A percentile compares a stretch with the other conserved stretches of the same genome.
phyloP scores from a whole-genome alignment of 2,113 vertebrate species.

The Notarius lentiginosus region DNA sequence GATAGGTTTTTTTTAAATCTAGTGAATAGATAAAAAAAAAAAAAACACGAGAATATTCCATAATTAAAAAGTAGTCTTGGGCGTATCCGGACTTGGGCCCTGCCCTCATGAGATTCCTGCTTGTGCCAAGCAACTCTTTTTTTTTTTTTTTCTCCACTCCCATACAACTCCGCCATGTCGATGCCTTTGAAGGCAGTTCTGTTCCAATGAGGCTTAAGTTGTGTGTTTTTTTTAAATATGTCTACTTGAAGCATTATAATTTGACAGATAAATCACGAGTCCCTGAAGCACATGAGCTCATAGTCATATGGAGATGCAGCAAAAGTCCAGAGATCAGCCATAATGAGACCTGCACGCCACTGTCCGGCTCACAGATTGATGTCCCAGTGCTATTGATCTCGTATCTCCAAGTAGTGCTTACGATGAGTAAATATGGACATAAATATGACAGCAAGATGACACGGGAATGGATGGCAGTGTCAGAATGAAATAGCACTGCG shows the following conservation, averaged over 20 bases:
- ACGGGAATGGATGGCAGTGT: slow-evolving; percentile 34
- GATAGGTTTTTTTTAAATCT: background rate
- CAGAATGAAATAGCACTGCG: slow-evolving; percentile 14
- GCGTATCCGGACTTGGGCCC: background rate
- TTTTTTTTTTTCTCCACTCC: background rate
- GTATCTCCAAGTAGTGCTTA: slow-evolving; percentile 39
- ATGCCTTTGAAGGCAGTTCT: background rate
- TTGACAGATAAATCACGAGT: slow-evolving; percentile 42
- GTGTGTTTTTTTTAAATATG: background rate
- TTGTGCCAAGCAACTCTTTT: background rate
- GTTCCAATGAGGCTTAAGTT: slow-evolving; percentile 9
- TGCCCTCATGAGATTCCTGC: background rate
- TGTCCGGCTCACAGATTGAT: slow-evolving; percentile 40
- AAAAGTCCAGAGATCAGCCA: slow-evolving; percentile 22
- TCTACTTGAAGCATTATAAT: slow-evolving; percentile 11
- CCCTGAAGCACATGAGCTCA: background rate
- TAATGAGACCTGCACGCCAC: slow-evolving; percentile 21
- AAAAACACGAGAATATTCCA: background rate
- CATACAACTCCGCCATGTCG: background rate
- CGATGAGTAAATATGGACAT: slow-evolving; percentile 51
- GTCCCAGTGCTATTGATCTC: slow-evolving; percentile 48
- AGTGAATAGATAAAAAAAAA: background rate
- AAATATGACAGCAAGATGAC: slow-evolving; percentile 50
- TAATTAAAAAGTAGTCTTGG: background rate
- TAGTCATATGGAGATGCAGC: slow-evolving; percentile 15